Evolutionary conservation across 2,113 vertebrate species (phyloP), one percentile per base, ranked within the genome.

Genomic region (Benitochromis conjunctus): DNA sequence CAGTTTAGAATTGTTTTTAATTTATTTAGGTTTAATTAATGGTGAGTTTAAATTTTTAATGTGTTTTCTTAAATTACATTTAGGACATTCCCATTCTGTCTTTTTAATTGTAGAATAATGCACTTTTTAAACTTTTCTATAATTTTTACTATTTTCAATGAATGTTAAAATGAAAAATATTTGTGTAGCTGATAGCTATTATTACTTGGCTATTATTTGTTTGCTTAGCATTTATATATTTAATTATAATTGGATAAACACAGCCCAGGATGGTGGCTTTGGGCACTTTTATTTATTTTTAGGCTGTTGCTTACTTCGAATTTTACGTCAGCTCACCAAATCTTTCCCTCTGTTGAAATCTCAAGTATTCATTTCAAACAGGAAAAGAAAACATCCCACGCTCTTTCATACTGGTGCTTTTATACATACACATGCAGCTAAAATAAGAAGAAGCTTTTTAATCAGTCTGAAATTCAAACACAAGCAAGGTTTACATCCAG

Each of bases 391-490:
- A 89, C 57, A 21, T 54, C 51, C 53, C 13, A 64, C 29, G 34
- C 29, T 56, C 58, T 84, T 85, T 81, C 34, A 18, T 29, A 21
- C 62, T 18, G 21, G 12, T 46, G 81, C 80, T 85, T 88, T 29
- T 71, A 79, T 56, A 26, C 76, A 79, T 10, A 26, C 60, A 62
- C 43, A 29, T 31, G 74, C 74, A 69, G 66, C 82, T 29, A 81
- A 69, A 60, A 77, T n/a, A 74, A 57, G 26, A 6, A 74, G 81
- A 89, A 86, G 74, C 21, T 64, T 91, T 94, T 94, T 91, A 90
- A 93, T 93, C 83, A 92, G 82, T 87, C 86, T 90, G 91, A 93
- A 94, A 90, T 90, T 79, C 89, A 83, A 93, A 92, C 93, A 93
- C 86, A 90, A 84, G 90, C 91, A 87, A 83, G 93, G 88, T 94